Conservation (phyloP, 1,140 invertebrate species). For the Leptinotarsa lineolata region DNA sequence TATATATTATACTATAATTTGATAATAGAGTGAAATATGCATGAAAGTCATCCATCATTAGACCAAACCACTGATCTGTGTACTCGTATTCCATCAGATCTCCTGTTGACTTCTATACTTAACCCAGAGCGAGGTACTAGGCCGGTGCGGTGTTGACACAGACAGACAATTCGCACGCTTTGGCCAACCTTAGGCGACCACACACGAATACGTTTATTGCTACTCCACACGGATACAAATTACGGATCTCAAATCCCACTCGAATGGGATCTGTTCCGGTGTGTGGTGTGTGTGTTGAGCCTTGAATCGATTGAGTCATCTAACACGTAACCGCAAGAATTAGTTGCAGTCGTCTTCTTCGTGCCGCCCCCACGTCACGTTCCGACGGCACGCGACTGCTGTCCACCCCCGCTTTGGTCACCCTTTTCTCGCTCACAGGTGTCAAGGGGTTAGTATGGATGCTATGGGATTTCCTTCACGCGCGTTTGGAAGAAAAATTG, state of each 20-base stretch:
- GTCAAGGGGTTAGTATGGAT: background rate
- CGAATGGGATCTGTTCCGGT: background rate
- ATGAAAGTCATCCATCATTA: too few relatives aligned
- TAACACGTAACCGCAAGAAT: conserved; percentile 9
- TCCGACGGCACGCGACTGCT: conserved; percentile 18
- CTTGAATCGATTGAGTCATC: conserved; percentile 13
- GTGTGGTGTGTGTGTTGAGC: background rate
- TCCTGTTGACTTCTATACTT: too few relatives aligned
- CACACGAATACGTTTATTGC: background rate
- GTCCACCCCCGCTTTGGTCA: conserved; percentile 12
- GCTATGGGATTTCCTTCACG: too few relatives aligned
- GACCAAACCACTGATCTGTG: too few relatives aligned
- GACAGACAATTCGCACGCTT: background rate
- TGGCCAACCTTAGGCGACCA: background rate
- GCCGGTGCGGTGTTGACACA: too few relatives aligned
- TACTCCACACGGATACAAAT: background rate
- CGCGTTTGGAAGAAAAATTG: too few relatives aligned
- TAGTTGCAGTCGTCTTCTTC: background rate
- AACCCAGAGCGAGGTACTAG: too few relatives aligned
- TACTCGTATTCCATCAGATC: too few relatives aligned
- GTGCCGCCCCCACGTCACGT: conserved; percentile 5
- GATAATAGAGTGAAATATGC: too few relatives aligned
- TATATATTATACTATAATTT: too few relatives aligned
- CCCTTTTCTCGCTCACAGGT: background rate
- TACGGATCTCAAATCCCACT: conserved; percentile 7